Evolutionary conservation across 2,797 vertebrate species (phyloP), one percentile per base, ranked within the genome.

Genomic region (Pipistrellus nathusii): DNA sequence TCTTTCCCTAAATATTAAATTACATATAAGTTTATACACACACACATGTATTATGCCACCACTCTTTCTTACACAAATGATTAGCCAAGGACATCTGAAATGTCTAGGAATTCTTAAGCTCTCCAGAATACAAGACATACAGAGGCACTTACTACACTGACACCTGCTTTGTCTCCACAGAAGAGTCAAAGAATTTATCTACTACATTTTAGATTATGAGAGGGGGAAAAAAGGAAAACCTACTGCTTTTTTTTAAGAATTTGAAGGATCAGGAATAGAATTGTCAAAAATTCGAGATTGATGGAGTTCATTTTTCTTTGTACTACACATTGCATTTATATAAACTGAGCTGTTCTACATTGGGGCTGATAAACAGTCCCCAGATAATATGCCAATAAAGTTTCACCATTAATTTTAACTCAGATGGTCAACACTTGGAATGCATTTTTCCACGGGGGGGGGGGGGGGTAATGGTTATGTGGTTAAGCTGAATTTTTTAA

Each of bases 181-280:
- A 94, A 80, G 76, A 68, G 32, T 77, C 71, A 81, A 91, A 80
- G 30, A 35, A 25, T 73, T 88, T 90, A 53, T 80, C 30, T 73
- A 25, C 25, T 78, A 8, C 4, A 20, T 92, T 93, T 77, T 6
- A 91, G 62, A 92, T 83, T 86, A 38, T 62, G n/a, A 87, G 83
- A 57, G 41, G 17, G 13, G 48, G n/a, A 92, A 35, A 35, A 35
- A 35, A 89, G 51, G 30, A 68, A 94, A 25, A 85, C 0, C 0
- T 88, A 93, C 85, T 76, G 35, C 46, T 90, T 88, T 91, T 85
- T 41, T 41, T 82, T 35, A 85, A 94, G 5, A 81, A 44, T 55
- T 82, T 92, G 30, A 81, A 87, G 32, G 21, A 71, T 30, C 87
- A 2, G 27, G 90, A 94, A 85, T 32, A 35, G 44, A 93, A 91